Percentiles rank a stretch among this genome's conserved stretches.
Evolutionary conservation across 1,140 invertebrate species (phyloP).

Genomic region (Bombus confusus): DNA sequence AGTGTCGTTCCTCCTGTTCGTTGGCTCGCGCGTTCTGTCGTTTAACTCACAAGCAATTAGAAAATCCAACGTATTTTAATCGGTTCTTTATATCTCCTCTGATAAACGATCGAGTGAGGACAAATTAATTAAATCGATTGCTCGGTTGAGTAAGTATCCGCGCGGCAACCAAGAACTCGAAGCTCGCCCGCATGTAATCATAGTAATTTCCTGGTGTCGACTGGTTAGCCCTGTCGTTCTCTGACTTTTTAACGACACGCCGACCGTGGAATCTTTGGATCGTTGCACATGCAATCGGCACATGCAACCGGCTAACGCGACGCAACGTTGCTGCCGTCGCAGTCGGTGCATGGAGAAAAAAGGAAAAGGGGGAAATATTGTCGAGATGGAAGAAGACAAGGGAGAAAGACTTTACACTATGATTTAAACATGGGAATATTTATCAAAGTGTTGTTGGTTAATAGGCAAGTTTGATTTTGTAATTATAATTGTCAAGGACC

Average conservation of each 20-base stretch:
- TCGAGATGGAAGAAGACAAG: background rate
- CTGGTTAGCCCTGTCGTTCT: constrained; percentile 20
- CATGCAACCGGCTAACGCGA: constrained; percentile 35
- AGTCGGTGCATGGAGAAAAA: background rate
- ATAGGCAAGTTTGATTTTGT: background rate
- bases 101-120: background rate
- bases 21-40: no score
- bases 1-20: no score
- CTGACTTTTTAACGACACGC: constrained; percentile 36
- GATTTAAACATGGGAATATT: background rate
- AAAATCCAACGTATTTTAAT: background rate
- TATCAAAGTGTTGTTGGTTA: background rate
- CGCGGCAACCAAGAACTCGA: constrained; percentile 19
- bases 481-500: background rate
- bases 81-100: background rate
- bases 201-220: constrained; percentile 60
- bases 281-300: constrained; percentile 31
- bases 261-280: constrained; percentile 45
- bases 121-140: constrained; percentile 32
- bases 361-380: background rate
- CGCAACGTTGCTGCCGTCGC: background rate
- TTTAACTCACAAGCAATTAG: background rate
- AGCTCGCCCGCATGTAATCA: constrained; percentile 44
- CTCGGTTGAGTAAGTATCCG: background rate
- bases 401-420: background rate